These are phyloP conservation scores for Gavia stellata DNA, from an alignment of 2,113 vertebrate genomes.

Conservation along the genomic window DNA sequence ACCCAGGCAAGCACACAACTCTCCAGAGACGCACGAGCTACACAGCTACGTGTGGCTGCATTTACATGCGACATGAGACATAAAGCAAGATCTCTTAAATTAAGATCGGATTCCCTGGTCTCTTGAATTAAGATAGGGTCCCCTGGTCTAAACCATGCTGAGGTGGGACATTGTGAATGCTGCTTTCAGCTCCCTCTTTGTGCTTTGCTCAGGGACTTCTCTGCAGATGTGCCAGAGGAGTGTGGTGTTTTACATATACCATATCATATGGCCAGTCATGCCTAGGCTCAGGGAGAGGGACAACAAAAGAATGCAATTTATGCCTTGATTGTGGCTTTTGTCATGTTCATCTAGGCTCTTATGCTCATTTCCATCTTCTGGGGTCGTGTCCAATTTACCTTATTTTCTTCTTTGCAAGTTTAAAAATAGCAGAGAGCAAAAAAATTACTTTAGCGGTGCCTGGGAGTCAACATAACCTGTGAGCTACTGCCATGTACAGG, in stretches of 20 bases:
- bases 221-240: not conserved
- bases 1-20: not conserved
- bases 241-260: not conserved
- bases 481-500: not conserved
- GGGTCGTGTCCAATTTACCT: conserved; percentile 45
- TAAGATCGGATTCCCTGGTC: not conserved
- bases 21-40: not conserved
- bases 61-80: not conserved
- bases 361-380: conserved; percentile 19
- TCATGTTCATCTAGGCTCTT: conserved; percentile 30
- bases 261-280: not conserved
- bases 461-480: not conserved
- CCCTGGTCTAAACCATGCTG: not conserved
- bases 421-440: conserved; percentile 28
- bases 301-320: conserved; percentile 43
- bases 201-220: not conserved
- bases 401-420: conserved; percentile 48
- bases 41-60: not conserved
- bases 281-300: not conserved
- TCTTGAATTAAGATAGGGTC: not conserved
- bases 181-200: not conserved
- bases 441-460: not conserved
- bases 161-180: not conserved
- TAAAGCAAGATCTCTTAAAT: not conserved
- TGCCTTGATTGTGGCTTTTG: conserved; percentile 58